Percentiles rank a stretch among this genome's conserved stretches.
phyloP scores from a whole-genome alignment of 2,888 invertebrate species.

The Falcaria lacertinaria region DNA sequence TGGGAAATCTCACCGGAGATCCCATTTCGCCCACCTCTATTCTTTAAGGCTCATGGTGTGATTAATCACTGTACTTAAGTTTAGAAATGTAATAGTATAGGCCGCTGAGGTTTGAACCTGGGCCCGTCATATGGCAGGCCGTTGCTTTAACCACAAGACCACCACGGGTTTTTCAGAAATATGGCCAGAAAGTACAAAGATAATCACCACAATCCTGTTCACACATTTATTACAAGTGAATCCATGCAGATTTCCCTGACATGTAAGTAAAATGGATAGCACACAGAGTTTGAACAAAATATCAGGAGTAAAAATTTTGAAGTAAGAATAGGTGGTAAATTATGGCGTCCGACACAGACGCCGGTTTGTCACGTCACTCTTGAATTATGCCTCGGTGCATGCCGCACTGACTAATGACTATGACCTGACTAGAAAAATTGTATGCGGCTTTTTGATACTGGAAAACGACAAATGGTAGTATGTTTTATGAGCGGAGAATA shows the following conservation, averaged over 20 bases:
- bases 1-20: too few species aligned
- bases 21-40: too few species aligned
- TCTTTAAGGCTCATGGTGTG: too few species aligned
- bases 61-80: too few species aligned
- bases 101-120: too few species aligned
- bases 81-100: too few species aligned
- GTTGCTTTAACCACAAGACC: too few species aligned
- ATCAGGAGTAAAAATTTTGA: background rate
- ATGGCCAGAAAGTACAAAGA: too few species aligned
- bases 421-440: background rate
- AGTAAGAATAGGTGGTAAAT: background rate
- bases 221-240: background rate
- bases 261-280: background rate
- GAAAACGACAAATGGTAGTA: background rate
- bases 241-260: slow-evolving; percentile 1
- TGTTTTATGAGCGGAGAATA: too few species aligned
- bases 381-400: slow-evolving; percentile 25
- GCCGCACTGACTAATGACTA: slow-evolving; percentile 4
- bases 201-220: too few species aligned
- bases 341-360: slow-evolving; percentile 9
- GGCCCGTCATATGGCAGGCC: too few species aligned
- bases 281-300: background rate
- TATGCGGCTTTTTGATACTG: slow-evolving; percentile 1
- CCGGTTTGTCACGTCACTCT: slow-evolving; percentile 26
- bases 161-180: too few species aligned